phyloP scores from a whole-genome alignment of 92 coral and sea anemone species.

The Epizoanthus scotinus region DNA sequence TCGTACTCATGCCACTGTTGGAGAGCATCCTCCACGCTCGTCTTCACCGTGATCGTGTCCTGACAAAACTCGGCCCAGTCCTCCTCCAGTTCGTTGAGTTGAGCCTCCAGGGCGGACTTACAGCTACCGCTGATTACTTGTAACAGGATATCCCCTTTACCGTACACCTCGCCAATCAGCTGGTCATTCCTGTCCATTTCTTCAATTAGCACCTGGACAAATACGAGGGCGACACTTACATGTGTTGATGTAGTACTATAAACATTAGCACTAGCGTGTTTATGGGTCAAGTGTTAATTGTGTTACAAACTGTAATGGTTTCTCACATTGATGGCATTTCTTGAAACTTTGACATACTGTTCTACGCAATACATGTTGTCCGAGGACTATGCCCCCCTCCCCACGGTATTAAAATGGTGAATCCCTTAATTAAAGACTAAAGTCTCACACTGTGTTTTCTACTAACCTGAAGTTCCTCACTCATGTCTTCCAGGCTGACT shows the following conservation, averaged over 20 bases:
- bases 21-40: conserved; percentile 72
- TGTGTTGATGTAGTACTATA: neutral
- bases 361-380: too few relatives aligned
- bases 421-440: too few relatives aligned
- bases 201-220: conserved; percentile 75
- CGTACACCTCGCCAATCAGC: conserved; percentile 93
- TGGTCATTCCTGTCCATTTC: conserved; percentile 97
- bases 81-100: conserved; percentile 84
- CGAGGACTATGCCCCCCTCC: too few relatives aligned
- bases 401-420: too few relatives aligned
- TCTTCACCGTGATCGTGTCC: conserved; percentile 72
- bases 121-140: conserved; percentile 77
- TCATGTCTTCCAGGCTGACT: conserved; percentile 79
- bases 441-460: too few relatives aligned
- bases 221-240: neutral
- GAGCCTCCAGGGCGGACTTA: conserved; percentile 79
- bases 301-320: neutral
- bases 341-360: too few relatives aligned
- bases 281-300: too few relatives aligned
- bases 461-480: conserved; percentile 73
- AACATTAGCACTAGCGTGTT: too few relatives aligned
- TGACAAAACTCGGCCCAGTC: conserved; percentile 99
- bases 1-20: conserved; percentile 88
- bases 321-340: neutral
- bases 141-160: conserved; percentile 86